A percentile compares a stretch with the other conserved stretches of the same genome.
phyloP scores from a whole-genome alignment of 2,797 vertebrate species.

The Notolabrus celidotus region DNA sequence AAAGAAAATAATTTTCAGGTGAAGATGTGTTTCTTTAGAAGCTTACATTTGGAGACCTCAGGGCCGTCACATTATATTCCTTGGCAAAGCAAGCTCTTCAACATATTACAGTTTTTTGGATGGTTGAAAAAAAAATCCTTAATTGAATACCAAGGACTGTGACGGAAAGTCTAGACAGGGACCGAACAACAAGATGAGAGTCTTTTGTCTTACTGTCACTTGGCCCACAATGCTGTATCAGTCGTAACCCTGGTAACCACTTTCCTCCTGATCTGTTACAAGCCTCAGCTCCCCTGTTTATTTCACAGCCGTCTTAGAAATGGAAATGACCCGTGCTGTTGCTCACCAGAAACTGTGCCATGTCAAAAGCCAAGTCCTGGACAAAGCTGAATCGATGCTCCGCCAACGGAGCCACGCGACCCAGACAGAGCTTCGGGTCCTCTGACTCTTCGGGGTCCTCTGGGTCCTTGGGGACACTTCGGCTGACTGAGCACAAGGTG shows the following conservation, averaged over 20 bases:
- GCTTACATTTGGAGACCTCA: neutral
- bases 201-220: slow-evolving; percentile 38
- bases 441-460: slow-evolving; percentile 68
- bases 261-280: slow-evolving; percentile 9
- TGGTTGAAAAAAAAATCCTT: slow-evolving; percentile 37
- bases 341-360: slow-evolving; percentile 94
- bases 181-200: slow-evolving; percentile 19
- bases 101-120: slow-evolving; percentile 19
- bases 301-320: neutral
- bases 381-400: slow-evolving; percentile 91
- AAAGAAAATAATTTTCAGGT: slow-evolving; percentile 31
- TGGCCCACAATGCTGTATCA: slow-evolving; percentile 14
- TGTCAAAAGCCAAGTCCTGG: slow-evolving; percentile 94
- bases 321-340: neutral
- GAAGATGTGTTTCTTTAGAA: slow-evolving; percentile 20
- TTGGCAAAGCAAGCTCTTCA: slow-evolving; percentile 18
- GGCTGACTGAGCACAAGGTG: slow-evolving; percentile 87
- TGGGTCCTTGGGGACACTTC: slow-evolving; percentile 70
- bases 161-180: slow-evolving; percentile 24
- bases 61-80: slow-evolving; percentile 26
- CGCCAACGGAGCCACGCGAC: slow-evolving; percentile 81
- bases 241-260: slow-evolving; percentile 35
- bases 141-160: slow-evolving; percentile 22
- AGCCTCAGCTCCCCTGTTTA: slow-evolving; percentile 9
- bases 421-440: slow-evolving; percentile 51